Conservation (phyloP, 2,888 invertebrate species). For the Macrosiphum euphorbiae region DNA sequence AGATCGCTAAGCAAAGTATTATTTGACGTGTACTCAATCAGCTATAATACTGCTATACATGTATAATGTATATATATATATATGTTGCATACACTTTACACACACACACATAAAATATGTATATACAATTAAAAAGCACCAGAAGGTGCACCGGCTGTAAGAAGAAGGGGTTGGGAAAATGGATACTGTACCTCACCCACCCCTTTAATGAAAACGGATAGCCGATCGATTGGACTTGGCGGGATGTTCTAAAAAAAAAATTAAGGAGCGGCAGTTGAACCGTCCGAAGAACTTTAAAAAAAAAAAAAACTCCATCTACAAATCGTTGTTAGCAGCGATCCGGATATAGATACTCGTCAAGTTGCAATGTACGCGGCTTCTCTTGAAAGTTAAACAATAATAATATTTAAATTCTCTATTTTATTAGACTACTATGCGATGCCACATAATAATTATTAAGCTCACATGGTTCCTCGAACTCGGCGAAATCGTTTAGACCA, state of each 20-base stretch:
- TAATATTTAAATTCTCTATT: too few relatives aligned
- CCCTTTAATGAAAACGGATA: not conserved
- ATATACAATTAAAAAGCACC: not conserved
- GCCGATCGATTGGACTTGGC: not conserved
- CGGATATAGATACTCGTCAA: not conserved
- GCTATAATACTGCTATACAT: not conserved
- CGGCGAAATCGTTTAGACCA: too few relatives aligned
- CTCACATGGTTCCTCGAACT: too few relatives aligned
- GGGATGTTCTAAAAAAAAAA: not conserved
- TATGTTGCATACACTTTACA: not conserved
- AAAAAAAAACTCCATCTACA: not conserved
- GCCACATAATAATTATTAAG: too few relatives aligned
- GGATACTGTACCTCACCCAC: not conserved
- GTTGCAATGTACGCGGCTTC: too few relatives aligned
- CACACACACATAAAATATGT: not conserved
- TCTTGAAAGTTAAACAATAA: too few relatives aligned
- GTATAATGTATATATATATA: not conserved
- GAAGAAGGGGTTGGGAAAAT: not conserved
- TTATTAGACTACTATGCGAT: too few relatives aligned
- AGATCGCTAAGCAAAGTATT: not conserved
- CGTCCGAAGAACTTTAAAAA: not conserved
- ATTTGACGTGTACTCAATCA: not conserved
- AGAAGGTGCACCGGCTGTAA: not conserved
- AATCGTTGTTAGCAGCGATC: not conserved
- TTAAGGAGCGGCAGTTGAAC: not conserved